These are phyloP conservation scores for Drosophila ohnishii DNA, from an alignment of 1,140 invertebrate genomes.

Conservation along the genomic window DNA sequence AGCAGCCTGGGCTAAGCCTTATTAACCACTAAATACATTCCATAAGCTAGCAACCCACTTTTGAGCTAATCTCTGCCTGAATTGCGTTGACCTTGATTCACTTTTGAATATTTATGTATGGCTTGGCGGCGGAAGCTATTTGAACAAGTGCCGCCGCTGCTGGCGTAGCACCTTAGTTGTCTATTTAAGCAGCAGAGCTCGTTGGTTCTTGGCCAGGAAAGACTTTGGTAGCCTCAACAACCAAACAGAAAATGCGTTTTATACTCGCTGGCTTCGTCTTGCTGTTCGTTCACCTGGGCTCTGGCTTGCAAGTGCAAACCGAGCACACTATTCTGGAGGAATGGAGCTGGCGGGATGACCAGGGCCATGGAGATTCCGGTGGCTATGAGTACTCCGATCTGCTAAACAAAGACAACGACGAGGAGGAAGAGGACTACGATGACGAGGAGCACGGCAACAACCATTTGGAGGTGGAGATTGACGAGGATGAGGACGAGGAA, in stretches of 20 bases:
- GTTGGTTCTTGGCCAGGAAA: background rate
- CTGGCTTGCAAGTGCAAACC: background rate
- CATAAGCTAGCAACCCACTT: background rate
- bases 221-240: background rate
- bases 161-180: background rate
- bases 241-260: slow-evolving; percentile 32
- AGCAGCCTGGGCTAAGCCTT: background rate
- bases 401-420: background rate
- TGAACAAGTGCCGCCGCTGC: slow-evolving; percentile 44
- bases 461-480: background rate
- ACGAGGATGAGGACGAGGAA: slow-evolving; percentile 38
- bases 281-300: slow-evolving; percentile 4
- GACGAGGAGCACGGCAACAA: background rate
- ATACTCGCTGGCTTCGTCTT: background rate
- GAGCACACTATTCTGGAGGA: slow-evolving; percentile 28
- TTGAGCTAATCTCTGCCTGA: background rate
- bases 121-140: slow-evolving; percentile 28
- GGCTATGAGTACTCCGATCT: slow-evolving; percentile 9
- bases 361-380: slow-evolving; percentile 1
- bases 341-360: slow-evolving; percentile 28
- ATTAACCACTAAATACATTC: slow-evolving; percentile 15
- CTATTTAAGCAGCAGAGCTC: slow-evolving; percentile 38
- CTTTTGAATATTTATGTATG: slow-evolving; percentile 55
- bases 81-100: slow-evolving; percentile 57
- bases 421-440: slow-evolving; percentile 2